A percentile compares a stretch with the other conserved stretches of the same genome.
Conservation (phyloP, 2,113 vertebrate genomes). For the Engraulis encrasicolus region DNA sequence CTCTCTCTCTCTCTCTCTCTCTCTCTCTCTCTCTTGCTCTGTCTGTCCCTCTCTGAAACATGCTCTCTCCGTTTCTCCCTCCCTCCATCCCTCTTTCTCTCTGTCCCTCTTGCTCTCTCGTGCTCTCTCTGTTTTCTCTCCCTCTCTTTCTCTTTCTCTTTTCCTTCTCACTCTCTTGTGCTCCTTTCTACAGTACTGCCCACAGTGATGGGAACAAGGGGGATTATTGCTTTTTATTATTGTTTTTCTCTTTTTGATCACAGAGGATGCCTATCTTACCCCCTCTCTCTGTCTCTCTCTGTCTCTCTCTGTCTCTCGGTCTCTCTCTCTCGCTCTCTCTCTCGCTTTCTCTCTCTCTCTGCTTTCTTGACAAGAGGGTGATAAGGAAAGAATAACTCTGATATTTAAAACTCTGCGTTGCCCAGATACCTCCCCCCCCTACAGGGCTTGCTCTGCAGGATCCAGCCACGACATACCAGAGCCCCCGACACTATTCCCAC, state of each 20-base stretch:
- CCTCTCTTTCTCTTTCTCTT: background rate
- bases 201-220: background rate
- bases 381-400: conserved; percentile 58
- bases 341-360: background rate
- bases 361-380: background rate
- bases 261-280: background rate
- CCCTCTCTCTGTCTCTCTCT: conserved; percentile 15
- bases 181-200: background rate
- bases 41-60: conserved; percentile 19
- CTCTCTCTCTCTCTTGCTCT: conserved; percentile 30
- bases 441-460: conserved; percentile 62
- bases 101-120: conserved; percentile 48
- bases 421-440: conserved; percentile 56
- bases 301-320: conserved; percentile 28
- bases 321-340: no score
- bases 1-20: conserved; percentile 33
- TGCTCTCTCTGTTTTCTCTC: conserved; percentile 19
- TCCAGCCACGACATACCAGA: conserved; percentile 42
- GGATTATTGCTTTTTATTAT: conserved; percentile 2
- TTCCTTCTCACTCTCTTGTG: background rate
- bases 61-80: no score
- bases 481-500: conserved; percentile 55
- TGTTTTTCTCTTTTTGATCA: conserved; percentile 17
- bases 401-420: conserved; percentile 64
- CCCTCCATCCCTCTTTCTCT: background rate